Evolutionary conservation across 2,113 vertebrate species (phyloP).

Genomic region (Erythrocercus mccallii): DNA sequence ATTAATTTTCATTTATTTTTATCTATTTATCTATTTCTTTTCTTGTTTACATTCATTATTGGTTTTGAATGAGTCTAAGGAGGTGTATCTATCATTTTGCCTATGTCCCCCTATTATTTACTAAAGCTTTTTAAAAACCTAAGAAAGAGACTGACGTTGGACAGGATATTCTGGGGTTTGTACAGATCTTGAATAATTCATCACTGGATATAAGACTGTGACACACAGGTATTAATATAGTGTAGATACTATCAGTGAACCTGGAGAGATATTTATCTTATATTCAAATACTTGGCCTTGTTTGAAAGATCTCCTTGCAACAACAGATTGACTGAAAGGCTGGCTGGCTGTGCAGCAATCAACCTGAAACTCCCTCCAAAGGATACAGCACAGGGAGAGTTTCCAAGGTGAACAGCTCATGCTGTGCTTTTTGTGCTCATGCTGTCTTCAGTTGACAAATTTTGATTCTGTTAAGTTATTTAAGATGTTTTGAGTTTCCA

Average conservation of each 20-base stretch:
- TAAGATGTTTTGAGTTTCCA: slow-evolving; percentile 15
- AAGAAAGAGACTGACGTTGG: neutral
- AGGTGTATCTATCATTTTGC: neutral
- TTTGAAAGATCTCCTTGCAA: neutral
- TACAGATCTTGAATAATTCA: neutral
- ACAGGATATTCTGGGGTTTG: neutral
- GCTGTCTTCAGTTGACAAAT: slow-evolving; percentile 39
- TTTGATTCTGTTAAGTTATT: slow-evolving; percentile 44
- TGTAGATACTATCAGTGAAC: neutral
- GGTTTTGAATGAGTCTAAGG: neutral
- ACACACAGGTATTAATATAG: neutral
- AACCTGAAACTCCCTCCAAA: neutral
- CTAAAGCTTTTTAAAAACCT: neutral
- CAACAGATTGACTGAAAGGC: neutral
- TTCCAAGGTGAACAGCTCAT: neutral
- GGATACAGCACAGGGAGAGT: neutral
- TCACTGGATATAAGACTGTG: neutral
- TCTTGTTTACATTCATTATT: neutral
- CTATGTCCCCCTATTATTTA: neutral
- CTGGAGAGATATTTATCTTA: neutral
- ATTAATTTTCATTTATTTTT: no score
- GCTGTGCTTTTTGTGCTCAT: slow-evolving; percentile 5
- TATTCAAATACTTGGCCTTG: neutral
- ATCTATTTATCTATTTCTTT: neutral
- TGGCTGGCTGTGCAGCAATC: neutral